These are phyloP conservation scores for Rotaria socialis DNA, from an alignment of 2,888 invertebrate genomes.

Conservation along the genomic window DNA sequence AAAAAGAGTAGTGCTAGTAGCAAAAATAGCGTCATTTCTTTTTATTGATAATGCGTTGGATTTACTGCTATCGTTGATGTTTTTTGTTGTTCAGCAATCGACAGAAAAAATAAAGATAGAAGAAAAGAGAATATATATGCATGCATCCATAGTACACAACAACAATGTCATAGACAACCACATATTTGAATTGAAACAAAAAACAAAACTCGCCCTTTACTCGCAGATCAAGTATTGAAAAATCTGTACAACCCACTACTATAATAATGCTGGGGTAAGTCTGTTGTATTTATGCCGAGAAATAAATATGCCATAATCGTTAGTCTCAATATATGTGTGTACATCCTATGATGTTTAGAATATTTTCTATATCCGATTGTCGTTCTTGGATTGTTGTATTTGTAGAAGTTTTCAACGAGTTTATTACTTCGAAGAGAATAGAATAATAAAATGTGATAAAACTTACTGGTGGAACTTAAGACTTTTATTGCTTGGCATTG, in stretches of 20 bases:
- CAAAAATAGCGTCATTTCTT: not conserved
- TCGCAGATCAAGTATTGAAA: not conserved
- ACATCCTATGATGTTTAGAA: not conserved
- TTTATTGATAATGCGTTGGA: not conserved
- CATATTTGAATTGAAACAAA: not conserved
- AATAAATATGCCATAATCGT: not conserved
- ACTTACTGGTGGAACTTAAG: too few species aligned
- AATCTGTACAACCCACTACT: not conserved
- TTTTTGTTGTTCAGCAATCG: slow-evolving; percentile 8
- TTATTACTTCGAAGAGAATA: too few species aligned
- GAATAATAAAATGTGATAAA: too few species aligned
- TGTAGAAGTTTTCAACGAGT: too few species aligned
- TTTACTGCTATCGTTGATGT: not conserved
- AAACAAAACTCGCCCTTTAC: not conserved
- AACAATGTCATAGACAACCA: not conserved
- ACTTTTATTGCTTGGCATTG: too few species aligned
- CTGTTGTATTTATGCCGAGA: not conserved
- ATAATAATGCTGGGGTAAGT: not conserved
- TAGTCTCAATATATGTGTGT: not conserved
- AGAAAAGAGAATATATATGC: not conserved
- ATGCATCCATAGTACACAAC: not conserved
- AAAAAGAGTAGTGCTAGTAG: not conserved
- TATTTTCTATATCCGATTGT: not conserved
- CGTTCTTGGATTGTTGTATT: too few species aligned
- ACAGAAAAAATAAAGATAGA: not conserved